Conservation (phyloP, 2,888 invertebrate species). For the Eupithecia tripunctaria region DNA sequence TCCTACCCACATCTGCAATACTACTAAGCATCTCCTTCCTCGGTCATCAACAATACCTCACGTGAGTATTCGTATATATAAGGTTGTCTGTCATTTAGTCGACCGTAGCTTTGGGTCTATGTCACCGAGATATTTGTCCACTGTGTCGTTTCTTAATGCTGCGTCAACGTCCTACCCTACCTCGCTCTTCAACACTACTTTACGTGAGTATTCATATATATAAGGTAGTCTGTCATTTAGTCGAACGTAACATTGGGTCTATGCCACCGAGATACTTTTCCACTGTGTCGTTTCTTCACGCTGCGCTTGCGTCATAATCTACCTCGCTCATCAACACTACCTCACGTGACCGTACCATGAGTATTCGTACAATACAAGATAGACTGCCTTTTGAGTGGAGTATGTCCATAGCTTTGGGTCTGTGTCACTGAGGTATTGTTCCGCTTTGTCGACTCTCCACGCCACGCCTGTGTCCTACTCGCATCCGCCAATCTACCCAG, state of each 20-base stretch:
- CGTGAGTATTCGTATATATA: constrained; percentile 82
- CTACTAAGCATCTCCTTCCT: constrained; percentile 87
- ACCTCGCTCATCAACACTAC: constrained; percentile 89
- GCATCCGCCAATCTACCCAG: constrained; percentile 26
- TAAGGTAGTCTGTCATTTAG: not conserved
- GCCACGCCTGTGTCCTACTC: constrained; percentile 83
- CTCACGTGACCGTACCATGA: constrained; percentile 88
- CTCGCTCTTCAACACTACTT: constrained; percentile 89
- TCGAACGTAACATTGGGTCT: not conserved
- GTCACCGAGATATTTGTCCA: constrained; percentile 91
- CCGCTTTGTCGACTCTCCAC: constrained; percentile 96
- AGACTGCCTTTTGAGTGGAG: constrained; percentile 91
- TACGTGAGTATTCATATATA: constrained; percentile 85
- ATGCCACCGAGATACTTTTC: constrained; percentile 55
- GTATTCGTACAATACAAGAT: constrained; percentile 68
- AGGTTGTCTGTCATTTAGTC: constrained; percentile 86
- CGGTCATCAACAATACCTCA: constrained; percentile 89
- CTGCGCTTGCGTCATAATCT: constrained; percentile 85
- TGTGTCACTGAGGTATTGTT: constrained; percentile 66
- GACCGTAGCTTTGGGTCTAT: constrained; percentile 89
- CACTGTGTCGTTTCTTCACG: constrained; percentile 96
- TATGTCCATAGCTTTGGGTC: constrained; percentile 90
- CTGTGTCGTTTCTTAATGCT: constrained; percentile 97
- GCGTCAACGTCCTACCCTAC: constrained; percentile 85
- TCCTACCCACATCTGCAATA: constrained; percentile 85